These are phyloP conservation scores for Sula dactylatra DNA, from an alignment of 2,113 vertebrate genomes.

Conservation along the genomic window DNA sequence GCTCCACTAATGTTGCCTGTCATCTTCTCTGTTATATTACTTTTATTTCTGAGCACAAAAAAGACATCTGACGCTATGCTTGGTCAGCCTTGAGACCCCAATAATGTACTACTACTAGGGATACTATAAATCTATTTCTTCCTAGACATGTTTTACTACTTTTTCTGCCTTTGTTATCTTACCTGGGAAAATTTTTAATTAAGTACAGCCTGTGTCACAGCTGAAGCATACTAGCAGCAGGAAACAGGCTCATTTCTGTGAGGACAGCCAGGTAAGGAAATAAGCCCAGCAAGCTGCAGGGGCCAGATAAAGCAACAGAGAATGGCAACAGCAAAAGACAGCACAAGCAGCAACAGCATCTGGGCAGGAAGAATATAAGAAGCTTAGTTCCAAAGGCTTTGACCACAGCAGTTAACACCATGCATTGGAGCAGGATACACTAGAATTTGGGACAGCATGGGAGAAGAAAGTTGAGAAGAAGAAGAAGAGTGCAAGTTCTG, in stretches of 20 bases:
- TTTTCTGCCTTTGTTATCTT: neutral
- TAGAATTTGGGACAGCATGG: neutral
- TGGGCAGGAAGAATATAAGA: neutral
- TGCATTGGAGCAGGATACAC: accelerated
- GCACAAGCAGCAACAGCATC: neutral
- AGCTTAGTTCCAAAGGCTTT: neutral
- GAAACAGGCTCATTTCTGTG: neutral
- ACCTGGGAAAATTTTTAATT: neutral
- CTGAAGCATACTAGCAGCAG: neutral
- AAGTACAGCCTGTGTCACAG: neutral
- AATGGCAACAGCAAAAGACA: neutral
- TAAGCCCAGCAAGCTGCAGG: neutral
- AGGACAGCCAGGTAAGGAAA: neutral
- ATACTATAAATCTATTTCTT: neutral
- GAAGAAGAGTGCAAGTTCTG: neutral
- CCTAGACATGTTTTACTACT: neutral
- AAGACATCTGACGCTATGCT: neutral
- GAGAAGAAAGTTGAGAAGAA: neutral
- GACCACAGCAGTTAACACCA: neutral
- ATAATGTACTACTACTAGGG: neutral
- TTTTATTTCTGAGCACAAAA: neutral
- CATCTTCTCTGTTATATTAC: neutral
- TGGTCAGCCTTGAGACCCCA: neutral
- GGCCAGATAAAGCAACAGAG: neutral
- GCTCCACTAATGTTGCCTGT: neutral